phyloP scores from a whole-genome alignment of 2,113 vertebrate genomes.

The Tachuris rubrigastra region DNA sequence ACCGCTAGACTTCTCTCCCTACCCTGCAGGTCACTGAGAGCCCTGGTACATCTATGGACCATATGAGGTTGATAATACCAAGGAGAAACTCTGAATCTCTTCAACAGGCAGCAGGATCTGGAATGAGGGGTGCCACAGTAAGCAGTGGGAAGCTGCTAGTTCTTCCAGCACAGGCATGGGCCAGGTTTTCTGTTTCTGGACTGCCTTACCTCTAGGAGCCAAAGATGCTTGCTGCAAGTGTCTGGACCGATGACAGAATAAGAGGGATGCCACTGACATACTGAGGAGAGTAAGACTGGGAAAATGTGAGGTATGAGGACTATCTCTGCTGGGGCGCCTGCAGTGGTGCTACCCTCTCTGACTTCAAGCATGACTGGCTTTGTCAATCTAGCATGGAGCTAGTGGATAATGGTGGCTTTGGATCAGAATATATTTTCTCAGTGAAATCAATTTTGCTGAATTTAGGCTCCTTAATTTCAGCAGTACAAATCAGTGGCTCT shows the following conservation, averaged over 20 bases:
- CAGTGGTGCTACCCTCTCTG: background rate
- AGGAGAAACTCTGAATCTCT: background rate
- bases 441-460: slow-evolving; percentile 25
- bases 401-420: fast-evolving
- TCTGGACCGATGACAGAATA: background rate
- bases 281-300: background rate
- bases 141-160: background rate
- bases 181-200: background rate
- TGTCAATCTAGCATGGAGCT: background rate
- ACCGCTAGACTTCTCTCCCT: fast-evolving
- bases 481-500: slow-evolving; percentile 52
- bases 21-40: background rate
- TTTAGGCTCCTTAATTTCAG: slow-evolving; percentile 55
- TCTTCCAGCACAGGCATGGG: background rate
- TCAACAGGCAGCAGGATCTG: background rate
- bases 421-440: background rate
- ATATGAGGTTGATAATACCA: background rate
- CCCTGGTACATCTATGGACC: background rate
- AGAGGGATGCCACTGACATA: background rate
- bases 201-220: background rate
- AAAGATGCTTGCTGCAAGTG: background rate
- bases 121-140: background rate
- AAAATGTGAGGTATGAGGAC: background rate
- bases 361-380: background rate
- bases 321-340: background rate